phyloP scores from a whole-genome alignment of 2,113 vertebrate species.

The Aepyceros melampus region DNA sequence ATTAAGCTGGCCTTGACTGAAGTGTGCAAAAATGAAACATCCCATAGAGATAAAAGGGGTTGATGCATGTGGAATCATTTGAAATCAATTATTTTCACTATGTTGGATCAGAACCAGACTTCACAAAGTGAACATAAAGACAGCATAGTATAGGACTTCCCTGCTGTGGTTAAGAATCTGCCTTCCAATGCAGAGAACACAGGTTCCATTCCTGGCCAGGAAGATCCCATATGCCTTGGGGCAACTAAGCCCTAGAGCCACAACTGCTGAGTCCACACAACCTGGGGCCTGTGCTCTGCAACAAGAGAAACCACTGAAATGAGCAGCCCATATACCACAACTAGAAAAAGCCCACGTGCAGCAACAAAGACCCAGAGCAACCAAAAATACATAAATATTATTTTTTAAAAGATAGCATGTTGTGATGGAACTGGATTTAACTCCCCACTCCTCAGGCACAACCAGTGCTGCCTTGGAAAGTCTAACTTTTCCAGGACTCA shows the following conservation, averaged over 20 bases:
- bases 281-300: background rate
- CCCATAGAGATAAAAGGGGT: background rate
- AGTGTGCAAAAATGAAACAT: background rate
- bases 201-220: background rate
- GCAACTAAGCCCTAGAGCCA: background rate
- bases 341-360: background rate
- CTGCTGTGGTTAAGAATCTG: background rate
- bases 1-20: background rate
- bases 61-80: background rate
- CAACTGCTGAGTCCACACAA: background rate
- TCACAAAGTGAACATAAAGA: background rate
- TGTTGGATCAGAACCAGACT: background rate
- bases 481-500: background rate
- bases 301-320: background rate
- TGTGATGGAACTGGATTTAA: background rate
- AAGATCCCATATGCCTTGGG: background rate
- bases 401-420: background rate
- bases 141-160: background rate
- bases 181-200: background rate
- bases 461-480: background rate
- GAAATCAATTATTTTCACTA: constrained; percentile 8
- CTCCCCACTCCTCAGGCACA: background rate
- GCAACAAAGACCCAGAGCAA: background rate
- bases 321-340: background rate
- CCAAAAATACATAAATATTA: background rate